Base-by-base conservation (phyloP, 1,140 invertebrate genomes). In the Drosophila biarmipes region DNA sequence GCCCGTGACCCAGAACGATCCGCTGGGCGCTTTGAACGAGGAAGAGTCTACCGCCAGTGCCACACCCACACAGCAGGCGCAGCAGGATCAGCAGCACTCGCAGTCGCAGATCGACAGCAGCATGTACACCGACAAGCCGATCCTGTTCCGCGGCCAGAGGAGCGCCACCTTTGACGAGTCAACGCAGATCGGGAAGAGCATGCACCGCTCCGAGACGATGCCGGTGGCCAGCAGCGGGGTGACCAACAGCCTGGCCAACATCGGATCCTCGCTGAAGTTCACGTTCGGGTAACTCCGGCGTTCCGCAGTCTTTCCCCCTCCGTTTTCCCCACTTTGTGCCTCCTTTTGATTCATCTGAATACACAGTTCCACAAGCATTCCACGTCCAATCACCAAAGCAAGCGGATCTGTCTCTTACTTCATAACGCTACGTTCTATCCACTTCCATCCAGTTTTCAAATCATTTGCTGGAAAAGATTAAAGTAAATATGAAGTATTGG, bases 1-100 rank as follows among this genome's bases (percentile, higher is more conserved):
- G 19, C 96, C 96, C 2, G 96, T 98, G 1, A 96, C 97, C 2
- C 95, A 97, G 90, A 98, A 98, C 91, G 97, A 98, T 93, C 98
- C 98, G 1, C 92, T 98, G 24, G 98, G 97, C 10, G 96, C 97
- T 27, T 93, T 98, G 40, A 93, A 94, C 52, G 94, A 94, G 76
- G 92, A 92, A 37, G 85, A 91, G 34, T 55, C 58, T 0, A 52
- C 55, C 8, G 52, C 87, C 35, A 71, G 57, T 40, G 54, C 42
- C 10, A 71, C 71, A 15, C 59, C 89, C 43, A 63, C 51, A 15
- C 61, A 68, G 52, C 68, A 75, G 19, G n/a, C 19, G 27, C 49
- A 68, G n/a, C 57, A 61, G 40, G 34, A 73, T n/a, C 21, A 49
- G 45, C 46, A 40, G 29, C 40, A 38, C 6, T 6, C 72, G 19